These are phyloP conservation scores for Melierax canorus DNA, from an alignment of 2,113 vertebrate species.

Conservation along the genomic window DNA sequence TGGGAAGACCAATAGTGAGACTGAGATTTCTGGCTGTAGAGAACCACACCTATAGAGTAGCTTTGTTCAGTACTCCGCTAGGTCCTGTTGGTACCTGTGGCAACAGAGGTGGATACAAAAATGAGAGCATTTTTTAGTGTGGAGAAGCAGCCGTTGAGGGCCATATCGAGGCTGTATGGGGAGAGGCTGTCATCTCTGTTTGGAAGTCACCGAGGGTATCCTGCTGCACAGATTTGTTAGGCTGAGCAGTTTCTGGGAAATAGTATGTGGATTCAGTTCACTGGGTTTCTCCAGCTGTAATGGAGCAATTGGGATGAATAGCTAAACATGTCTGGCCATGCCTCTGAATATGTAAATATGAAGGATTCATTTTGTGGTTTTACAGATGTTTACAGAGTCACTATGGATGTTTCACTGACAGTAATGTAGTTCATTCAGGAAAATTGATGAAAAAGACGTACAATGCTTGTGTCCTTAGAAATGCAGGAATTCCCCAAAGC, in stretches of 20 bases:
- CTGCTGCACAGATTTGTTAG: background rate
- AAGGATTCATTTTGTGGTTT: background rate
- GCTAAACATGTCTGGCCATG: fast-evolving
- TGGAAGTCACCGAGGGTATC: background rate
- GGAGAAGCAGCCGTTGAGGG: background rate
- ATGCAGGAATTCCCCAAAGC: background rate
- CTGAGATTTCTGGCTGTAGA: background rate
- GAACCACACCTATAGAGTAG: background rate
- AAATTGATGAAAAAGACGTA: background rate
- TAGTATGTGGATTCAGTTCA: background rate
- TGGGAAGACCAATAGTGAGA: background rate
- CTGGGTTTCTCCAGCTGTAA: background rate
- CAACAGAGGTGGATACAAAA: background rate
- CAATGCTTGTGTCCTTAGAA: background rate
- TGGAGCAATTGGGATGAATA: background rate
- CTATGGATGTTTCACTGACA: background rate
- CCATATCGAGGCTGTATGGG: fast-evolving
- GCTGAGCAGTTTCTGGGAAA: background rate
- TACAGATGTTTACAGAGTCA: background rate
- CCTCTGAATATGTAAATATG: background rate
- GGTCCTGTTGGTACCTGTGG: too few species aligned
- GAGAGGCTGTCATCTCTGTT: background rate
- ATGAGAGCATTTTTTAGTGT: background rate
- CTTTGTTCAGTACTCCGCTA: background rate
- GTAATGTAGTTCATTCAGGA: background rate